phyloP scores from a whole-genome alignment of 2,888 invertebrate genomes.

The Iphiclides podalirius region DNA sequence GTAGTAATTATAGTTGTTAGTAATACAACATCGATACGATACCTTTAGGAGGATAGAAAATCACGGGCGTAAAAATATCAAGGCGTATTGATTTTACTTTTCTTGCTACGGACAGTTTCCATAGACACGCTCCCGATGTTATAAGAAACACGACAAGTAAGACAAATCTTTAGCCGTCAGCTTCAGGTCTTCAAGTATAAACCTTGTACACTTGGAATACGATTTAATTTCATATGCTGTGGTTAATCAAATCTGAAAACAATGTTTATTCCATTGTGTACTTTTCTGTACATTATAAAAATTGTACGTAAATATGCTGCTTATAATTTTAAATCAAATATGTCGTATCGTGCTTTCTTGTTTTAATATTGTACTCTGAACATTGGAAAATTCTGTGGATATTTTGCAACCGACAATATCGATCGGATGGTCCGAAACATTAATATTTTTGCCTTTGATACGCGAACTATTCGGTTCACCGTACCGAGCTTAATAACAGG shows the following conservation, averaged over 20 bases:
- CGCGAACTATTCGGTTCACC: no score
- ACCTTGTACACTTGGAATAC: background rate
- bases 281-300: no score
- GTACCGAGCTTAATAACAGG: no score
- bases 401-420: no score
- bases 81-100: slow-evolving; percentile 20
- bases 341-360: background rate
- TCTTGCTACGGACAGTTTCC: slow-evolving; percentile 9
- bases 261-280: slow-evolving; percentile 6
- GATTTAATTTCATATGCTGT: slow-evolving; percentile 1
- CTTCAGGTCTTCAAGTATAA: background rate
- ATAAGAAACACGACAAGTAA: slow-evolving; percentile 12
- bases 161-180: slow-evolving; percentile 1
- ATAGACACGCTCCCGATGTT: slow-evolving; percentile 17
- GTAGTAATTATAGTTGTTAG: no score
- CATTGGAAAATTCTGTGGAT: no score
- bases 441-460: no score
- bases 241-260: background rate
- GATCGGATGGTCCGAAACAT: no score
- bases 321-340: background rate
- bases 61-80: slow-evolving; percentile 7
- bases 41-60: background rate
- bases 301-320: no score
- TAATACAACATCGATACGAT: no score
- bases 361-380: background rate